Percentiles rank a stretch among this genome's conserved stretches.
Conservation (phyloP, 2,113 vertebrate species). For the Hippocampus barbouri region DNA sequence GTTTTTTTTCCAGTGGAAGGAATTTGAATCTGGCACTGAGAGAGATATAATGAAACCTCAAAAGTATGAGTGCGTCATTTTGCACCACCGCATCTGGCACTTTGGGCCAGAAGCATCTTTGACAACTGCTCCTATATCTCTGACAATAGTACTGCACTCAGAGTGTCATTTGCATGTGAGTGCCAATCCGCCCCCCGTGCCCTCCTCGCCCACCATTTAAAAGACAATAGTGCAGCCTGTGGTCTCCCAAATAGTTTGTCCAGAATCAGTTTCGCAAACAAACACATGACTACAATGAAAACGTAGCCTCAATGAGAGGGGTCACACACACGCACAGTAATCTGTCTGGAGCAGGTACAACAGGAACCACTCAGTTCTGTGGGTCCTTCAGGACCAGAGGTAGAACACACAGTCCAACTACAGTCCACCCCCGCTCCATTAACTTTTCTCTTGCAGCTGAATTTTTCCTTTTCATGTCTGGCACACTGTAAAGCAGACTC, state of each 20-base stretch:
- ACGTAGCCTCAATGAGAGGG: constrained; percentile 10
- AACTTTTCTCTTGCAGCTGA: constrained; percentile 52
- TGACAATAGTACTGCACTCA: neutral
- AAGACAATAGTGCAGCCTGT: neutral
- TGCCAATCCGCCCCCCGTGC: neutral
- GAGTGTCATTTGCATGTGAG: neutral
- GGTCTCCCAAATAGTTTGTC: neutral
- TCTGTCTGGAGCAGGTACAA: constrained; percentile 45
- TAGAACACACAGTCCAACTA: constrained; percentile 51
- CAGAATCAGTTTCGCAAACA: neutral
- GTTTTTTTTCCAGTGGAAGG: constrained; percentile 21
- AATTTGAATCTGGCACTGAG: constrained; percentile 47
- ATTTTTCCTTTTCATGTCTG: constrained; percentile 45
- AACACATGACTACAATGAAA: neutral
- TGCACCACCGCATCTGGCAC: constrained; percentile 26
- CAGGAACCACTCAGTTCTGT: constrained; percentile 62
- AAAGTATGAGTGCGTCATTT: constrained; percentile 17
- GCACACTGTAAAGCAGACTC: constrained; percentile 33
- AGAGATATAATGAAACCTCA: constrained; percentile 59
- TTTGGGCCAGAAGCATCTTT: constrained; percentile 13
- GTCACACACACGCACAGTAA: constrained; percentile 39
- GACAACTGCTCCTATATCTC: constrained; percentile 16
- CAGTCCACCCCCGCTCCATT: constrained; percentile 49
- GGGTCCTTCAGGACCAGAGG: constrained; percentile 70
- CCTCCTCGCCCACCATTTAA: neutral